Conservation (phyloP, 1,140 invertebrate genomes). For the Diorhabda sublineata region DNA sequence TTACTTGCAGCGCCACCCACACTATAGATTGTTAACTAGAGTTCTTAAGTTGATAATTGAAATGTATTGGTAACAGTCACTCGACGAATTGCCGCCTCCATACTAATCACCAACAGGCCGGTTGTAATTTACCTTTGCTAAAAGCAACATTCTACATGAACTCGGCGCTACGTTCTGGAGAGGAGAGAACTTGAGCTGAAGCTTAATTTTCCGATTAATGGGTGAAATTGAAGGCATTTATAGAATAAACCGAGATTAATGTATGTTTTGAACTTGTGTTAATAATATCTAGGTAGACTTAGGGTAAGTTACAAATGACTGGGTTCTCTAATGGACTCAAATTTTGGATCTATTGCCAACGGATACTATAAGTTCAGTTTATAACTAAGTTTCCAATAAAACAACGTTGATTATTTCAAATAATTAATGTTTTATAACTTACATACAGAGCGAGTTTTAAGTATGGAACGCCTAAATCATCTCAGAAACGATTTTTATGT, state of each 20-base stretch:
- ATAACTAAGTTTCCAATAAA: no score
- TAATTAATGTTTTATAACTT: no score
- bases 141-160: constrained; percentile 5
- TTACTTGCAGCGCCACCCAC: no score
- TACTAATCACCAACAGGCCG: constrained; percentile 6
- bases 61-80: constrained; percentile 14
- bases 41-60: constrained; percentile 7
- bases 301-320: neutral
- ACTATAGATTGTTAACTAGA: no score
- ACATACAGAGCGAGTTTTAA: no score
- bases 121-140: constrained; percentile 9
- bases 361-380: no score
- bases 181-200: neutral
- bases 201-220: constrained; percentile 5
- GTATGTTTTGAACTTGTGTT: constrained; percentile 2
- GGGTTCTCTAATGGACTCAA: neutral
- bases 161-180: neutral
- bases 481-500: no score
- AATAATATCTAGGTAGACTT: neutral
- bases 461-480: no score
- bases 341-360: neutral
- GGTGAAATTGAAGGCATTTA: neutral
- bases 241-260: constrained; percentile 1
- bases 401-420: no score
- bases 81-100: constrained; percentile 6